Evolutionary conservation across 2,888 invertebrate species (phyloP), one percentile per base, ranked within the genome.

Genomic region (Hypolimnas misippus): DNA sequence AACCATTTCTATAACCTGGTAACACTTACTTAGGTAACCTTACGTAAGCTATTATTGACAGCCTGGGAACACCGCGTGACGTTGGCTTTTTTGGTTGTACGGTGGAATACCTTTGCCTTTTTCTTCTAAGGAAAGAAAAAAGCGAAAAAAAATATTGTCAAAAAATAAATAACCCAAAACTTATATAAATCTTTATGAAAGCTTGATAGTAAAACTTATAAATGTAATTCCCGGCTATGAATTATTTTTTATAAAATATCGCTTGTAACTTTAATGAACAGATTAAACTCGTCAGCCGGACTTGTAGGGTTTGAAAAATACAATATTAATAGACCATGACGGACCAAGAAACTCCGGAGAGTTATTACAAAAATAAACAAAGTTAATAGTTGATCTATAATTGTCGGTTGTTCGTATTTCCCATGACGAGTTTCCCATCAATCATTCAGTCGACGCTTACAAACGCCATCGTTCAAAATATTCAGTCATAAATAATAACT

Each of bases 11-110:
- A n/a, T n/a, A n/a, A n/a, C n/a, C n/a, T n/a, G n/a, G n/a, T n/a
- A n/a, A n/a, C n/a, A n/a, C n/a, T n/a, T n/a, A n/a, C n/a, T n/a
- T n/a, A n/a, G n/a, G n/a, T n/a, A n/a, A n/a, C n/a, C n/a, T n/a
- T n/a, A n/a, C n/a, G n/a, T n/a, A n/a, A n/a, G n/a, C n/a, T n/a
- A n/a, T n/a, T n/a, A n/a, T n/a, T 80, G 78, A 81, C 79, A 79
- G 78, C 80, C 77, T 81, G 79, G 81, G 78, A 80, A 81, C 78
- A 80, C 79, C 77, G 71, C 78, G 80, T 79, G 76, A 72, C 73
- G 82, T 82, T 80, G 80, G 78, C 79, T 72, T 77, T 76, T 76
- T 69, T 16, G n/a, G n/a, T n/a, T n/a, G n/a, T n/a, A n/a, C n/a
- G n/a, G n/a, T n/a, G n/a, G n/a, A n/a, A n/a, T n/a, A n/a, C n/a